Conservation (phyloP, 2,797 vertebrate species). For the Platyrinchus mystaceus region DNA sequence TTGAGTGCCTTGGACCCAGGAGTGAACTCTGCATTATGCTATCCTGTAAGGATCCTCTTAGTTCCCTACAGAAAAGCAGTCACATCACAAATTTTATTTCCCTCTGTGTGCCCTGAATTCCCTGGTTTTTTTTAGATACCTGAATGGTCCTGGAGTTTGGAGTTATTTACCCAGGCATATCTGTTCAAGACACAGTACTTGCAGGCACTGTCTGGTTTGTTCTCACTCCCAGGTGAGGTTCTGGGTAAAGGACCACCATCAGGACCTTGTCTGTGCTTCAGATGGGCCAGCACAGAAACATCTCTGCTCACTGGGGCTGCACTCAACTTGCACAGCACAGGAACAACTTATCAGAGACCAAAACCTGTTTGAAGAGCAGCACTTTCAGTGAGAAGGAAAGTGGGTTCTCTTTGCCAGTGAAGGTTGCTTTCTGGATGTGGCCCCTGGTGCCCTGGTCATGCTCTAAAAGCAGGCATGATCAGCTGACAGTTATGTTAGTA, state of each 20-base stretch:
- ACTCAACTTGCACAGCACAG: background rate
- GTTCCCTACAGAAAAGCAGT: background rate
- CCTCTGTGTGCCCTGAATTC: background rate
- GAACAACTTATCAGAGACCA: background rate
- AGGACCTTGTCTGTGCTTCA: rapidly evolving
- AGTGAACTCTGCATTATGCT: background rate
- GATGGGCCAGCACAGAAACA: background rate
- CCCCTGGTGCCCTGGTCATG: background rate
- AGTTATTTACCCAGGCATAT: background rate
- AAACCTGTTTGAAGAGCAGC: background rate
- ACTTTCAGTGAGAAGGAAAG: background rate
- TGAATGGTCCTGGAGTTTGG: background rate
- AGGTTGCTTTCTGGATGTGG: background rate
- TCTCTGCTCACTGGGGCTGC: background rate
- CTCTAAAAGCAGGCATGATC: background rate
- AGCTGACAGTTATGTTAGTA: background rate
- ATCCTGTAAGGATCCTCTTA: background rate
- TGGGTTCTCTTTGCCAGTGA: background rate
- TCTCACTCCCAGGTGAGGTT: background rate
- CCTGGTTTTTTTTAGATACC: background rate
- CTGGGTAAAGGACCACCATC: background rate
- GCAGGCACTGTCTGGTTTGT: background rate
- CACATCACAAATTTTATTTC: rapidly evolving
- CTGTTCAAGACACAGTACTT: background rate
- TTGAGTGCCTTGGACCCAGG: background rate